Percentiles rank a stretch among this genome's conserved stretches.
Evolutionary conservation across 2,797 vertebrate genomes (phyloP).

Genomic region (Acanthornis magna): DNA sequence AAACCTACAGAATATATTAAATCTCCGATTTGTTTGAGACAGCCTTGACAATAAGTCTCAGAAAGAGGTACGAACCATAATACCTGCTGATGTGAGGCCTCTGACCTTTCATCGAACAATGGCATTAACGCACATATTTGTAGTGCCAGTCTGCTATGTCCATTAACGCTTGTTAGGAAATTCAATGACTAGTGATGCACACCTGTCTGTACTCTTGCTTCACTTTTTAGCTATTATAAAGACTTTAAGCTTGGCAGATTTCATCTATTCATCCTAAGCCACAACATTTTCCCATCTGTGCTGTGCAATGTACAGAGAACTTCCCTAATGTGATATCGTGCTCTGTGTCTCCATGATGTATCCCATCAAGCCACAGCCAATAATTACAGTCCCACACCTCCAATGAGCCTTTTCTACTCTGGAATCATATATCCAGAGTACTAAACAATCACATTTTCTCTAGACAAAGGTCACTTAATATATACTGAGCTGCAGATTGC

Average conservation of each 20-base stretch:
- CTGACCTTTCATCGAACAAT: neutral
- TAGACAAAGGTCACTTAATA: neutral
- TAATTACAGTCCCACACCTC: neutral
- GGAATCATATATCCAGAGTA: neutral
- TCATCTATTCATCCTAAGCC: neutral
- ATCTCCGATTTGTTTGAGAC: neutral
- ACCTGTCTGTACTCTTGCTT: neutral
- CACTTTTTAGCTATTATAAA: neutral
- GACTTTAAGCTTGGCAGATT: neutral
- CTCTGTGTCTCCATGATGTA: rapidly evolving
- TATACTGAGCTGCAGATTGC: neutral
- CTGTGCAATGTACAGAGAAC: neutral
- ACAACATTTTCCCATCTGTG: neutral
- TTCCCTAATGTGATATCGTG: neutral
- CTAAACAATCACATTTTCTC: neutral
- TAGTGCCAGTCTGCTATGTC: neutral
- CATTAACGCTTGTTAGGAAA: neutral
- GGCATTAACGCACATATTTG: rapidly evolving
- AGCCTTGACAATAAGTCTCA: neutral
- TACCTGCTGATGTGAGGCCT: neutral
- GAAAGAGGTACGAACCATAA: neutral
- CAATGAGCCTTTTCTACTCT: neutral
- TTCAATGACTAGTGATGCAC: neutral
- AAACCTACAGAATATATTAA: neutral
- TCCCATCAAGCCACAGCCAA: neutral